Evolutionary conservation across 1,140 invertebrate genomes (phyloP).

Genomic region (Asbolus verrucosus): DNA sequence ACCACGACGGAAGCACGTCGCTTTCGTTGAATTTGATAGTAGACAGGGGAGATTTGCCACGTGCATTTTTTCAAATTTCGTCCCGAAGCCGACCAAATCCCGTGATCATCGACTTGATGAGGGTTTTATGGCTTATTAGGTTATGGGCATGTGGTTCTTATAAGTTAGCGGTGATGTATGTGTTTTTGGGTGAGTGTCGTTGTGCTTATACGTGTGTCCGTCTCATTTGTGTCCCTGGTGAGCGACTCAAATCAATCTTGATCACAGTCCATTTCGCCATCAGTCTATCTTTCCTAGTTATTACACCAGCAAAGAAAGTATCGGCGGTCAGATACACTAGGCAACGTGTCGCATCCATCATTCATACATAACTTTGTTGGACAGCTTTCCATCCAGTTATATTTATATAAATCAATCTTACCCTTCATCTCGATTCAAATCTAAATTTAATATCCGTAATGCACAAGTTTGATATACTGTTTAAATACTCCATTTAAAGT

Average conservation of each 20-base stretch:
- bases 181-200: too few relatives aligned
- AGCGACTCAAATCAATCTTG: conserved; percentile 19
- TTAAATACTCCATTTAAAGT: too few relatives aligned
- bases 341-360: conserved; percentile 30
- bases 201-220: too few relatives aligned
- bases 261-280: conserved; percentile 16
- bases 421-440: conserved; percentile 26
- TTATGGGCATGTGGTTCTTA: too few relatives aligned
- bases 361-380: conserved; percentile 27
- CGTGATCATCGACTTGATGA: background rate
- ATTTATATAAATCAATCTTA: conserved; percentile 40
- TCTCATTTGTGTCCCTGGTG: background rate
- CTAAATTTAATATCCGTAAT: conserved; percentile 37
- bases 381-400: conserved; percentile 26
- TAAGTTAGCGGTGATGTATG: too few relatives aligned
- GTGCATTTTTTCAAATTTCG: conserved; percentile 11
- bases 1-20: background rate
- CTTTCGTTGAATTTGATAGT: background rate
- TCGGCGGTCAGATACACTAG: conserved; percentile 29
- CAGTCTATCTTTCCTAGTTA: conserved; percentile 24
- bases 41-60: background rate
- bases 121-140: too few relatives aligned
- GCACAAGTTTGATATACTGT: conserved; percentile 18
- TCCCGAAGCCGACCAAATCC: background rate
- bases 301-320: conserved; percentile 24